These are phyloP conservation scores for Lepisosteus oculatus DNA, from an alignment of 2,113 vertebrate genomes.

Conservation along the genomic window DNA sequence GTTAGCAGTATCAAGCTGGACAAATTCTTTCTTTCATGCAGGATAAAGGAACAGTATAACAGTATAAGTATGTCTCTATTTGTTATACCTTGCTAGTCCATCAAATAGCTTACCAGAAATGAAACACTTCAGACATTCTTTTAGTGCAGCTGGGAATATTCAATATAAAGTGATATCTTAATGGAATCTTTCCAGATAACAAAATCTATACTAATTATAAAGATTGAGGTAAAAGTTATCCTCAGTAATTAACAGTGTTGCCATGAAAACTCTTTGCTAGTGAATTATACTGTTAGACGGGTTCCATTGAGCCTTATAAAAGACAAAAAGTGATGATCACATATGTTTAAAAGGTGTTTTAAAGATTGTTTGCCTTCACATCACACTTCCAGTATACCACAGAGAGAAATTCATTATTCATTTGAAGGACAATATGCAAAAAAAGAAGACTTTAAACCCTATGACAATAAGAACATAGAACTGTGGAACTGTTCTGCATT, in stretches of 20 bases:
- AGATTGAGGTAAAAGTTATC: conserved; percentile 22
- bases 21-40: neutral
- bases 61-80: too few species aligned
- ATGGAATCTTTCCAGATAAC: conserved; percentile 31
- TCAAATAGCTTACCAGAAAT: neutral
- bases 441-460: too few species aligned
- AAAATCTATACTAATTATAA: conserved; percentile 38
- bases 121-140: neutral
- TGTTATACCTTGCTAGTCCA: neutral
- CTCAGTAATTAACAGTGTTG: conserved; percentile 16
- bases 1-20: neutral
- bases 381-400: too few species aligned
- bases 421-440: too few species aligned
- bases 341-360: too few species aligned
- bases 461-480: too few species aligned
- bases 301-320: too few species aligned
- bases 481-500: too few species aligned
- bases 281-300: neutral
- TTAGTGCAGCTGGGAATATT: conserved; percentile 19
- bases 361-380: too few species aligned
- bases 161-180: conserved; percentile 21
- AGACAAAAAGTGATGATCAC: too few species aligned
- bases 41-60: neutral
- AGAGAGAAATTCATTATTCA: too few species aligned
- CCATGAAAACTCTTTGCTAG: conserved; percentile 4